These are phyloP conservation scores for Chloebia gouldiae DNA, from an alignment of 2,113 vertebrate species.

Conservation along the genomic window DNA sequence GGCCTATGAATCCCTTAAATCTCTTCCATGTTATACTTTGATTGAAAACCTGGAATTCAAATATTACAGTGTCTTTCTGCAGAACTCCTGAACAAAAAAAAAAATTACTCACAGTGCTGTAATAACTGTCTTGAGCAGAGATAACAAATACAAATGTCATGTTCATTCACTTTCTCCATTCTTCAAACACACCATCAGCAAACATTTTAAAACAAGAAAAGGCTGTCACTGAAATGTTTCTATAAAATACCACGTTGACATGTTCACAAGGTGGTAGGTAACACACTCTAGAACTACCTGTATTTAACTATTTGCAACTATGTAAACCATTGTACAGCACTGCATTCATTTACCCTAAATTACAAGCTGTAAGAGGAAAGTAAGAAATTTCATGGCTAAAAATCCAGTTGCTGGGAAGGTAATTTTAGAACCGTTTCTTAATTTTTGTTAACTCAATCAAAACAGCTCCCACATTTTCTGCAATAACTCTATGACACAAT, in stretches of 20 bases:
- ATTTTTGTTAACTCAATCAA: background rate
- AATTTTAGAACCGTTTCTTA: background rate
- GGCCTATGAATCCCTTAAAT: background rate
- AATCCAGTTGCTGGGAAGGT: background rate
- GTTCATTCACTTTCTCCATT: background rate
- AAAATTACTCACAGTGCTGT: background rate
- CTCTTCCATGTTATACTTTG: background rate
- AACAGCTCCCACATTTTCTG: background rate
- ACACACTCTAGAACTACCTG: background rate
- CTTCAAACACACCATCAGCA: background rate
- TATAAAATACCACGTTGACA: background rate
- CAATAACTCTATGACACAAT: background rate
- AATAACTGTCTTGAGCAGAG: background rate
- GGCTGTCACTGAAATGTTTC: background rate
- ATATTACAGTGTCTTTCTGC: background rate
- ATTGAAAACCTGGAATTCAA: background rate
- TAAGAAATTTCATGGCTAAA: background rate
- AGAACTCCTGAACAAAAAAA: background rate
- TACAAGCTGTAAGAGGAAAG: background rate
- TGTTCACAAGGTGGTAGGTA: background rate
- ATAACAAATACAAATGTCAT: background rate
- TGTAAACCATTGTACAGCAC: rapidly evolving
- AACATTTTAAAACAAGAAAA: background rate
- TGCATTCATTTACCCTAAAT: background rate
- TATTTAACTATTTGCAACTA: background rate